Percentiles rank a stretch among this genome's conserved stretches.
phyloP scores from a whole-genome alignment of 92 coral and sea anemone species.

The Phenganax stokvisi region DNA sequence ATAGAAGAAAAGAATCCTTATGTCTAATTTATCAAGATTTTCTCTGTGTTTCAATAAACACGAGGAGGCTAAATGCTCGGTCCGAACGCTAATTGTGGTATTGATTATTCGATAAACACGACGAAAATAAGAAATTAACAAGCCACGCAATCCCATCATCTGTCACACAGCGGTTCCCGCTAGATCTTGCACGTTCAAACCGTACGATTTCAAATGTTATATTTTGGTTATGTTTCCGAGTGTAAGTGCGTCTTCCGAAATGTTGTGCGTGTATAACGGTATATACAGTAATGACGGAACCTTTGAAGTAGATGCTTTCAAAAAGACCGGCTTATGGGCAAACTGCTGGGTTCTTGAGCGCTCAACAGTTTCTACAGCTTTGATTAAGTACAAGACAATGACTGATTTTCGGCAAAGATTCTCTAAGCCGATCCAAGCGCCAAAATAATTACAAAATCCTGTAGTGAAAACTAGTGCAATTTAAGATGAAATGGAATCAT shows the following conservation, averaged over 20 bases:
- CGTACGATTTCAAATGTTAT: slow-evolving; percentile 1
- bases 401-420: slow-evolving; percentile 34
- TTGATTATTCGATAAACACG: slow-evolving; percentile 45
- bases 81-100: slow-evolving; percentile 44
- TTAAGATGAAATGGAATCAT: neutral
- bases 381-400: slow-evolving; percentile 37
- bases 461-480: neutral
- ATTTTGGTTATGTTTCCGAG: neutral
- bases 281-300: slow-evolving; percentile 40
- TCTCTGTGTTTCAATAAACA: slow-evolving; percentile 43
- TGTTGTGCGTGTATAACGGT: slow-evolving; percentile 39
- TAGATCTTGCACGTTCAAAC: slow-evolving; percentile 3
- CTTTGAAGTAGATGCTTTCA: slow-evolving; percentile 41
- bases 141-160: slow-evolving; percentile 43
- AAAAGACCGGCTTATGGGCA: slow-evolving; percentile 44
- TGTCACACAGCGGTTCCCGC: slow-evolving; percentile 40
- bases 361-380: slow-evolving; percentile 35
- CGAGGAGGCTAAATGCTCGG: slow-evolving; percentile 46
- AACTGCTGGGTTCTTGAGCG: slow-evolving; percentile 45
- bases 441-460: slow-evolving; percentile 27
- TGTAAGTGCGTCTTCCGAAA: slow-evolving; percentile 1
- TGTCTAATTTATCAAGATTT: slow-evolving; percentile 44
- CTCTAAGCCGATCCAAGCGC: slow-evolving; percentile 14
- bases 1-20: slow-evolving; percentile 42
- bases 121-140: slow-evolving; percentile 46